Percentiles rank a stretch among this genome's conserved stretches.
Evolutionary conservation across 2,113 vertebrate genomes (phyloP).

Genomic region (Barnardius zonarius): DNA sequence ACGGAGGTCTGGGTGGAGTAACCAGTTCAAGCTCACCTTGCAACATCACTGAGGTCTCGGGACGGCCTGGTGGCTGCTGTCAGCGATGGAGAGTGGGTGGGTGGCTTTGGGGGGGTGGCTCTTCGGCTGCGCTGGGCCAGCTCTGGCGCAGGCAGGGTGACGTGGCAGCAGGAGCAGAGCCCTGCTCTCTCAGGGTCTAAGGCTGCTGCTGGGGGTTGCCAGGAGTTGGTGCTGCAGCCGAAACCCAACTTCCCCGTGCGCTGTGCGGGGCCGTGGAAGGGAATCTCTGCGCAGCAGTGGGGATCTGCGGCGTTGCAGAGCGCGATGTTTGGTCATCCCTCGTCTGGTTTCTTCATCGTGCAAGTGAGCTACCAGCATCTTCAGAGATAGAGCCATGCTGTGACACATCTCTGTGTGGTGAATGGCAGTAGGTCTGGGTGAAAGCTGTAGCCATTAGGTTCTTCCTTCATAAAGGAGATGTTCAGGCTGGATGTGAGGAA

Average conservation of each 20-base stretch:
- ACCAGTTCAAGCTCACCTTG: slow-evolving; percentile 65
- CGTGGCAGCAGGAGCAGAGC: neutral
- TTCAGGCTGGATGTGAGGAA: neutral
- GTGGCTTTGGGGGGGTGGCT: neutral
- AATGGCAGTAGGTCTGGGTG: rapidly evolving
- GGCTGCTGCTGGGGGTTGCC: neutral
- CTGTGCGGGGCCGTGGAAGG: neutral
- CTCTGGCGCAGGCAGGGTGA: neutral
- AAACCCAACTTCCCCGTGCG: neutral
- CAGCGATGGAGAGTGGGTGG: neutral
- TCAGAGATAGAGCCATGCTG: rapidly evolving
- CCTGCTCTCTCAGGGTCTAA: rapidly evolving
- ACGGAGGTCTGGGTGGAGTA: slow-evolving; percentile 63
- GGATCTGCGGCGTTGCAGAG: neutral
- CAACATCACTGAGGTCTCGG: slow-evolving; percentile 12
- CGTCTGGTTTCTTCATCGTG: rapidly evolving
- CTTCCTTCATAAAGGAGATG: neutral
- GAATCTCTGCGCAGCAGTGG: neutral
- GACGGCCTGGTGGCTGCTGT: neutral
- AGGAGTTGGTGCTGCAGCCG: neutral
- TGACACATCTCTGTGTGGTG: too few relatives aligned
- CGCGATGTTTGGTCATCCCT: rapidly evolving
- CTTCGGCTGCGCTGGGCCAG: neutral
- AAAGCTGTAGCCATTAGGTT: neutral
- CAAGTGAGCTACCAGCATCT: neutral